Percentiles rank a stretch among this genome's conserved stretches.
Evolutionary conservation across 2,797 vertebrate species (phyloP).

Genomic region (Danio albolineatus): DNA sequence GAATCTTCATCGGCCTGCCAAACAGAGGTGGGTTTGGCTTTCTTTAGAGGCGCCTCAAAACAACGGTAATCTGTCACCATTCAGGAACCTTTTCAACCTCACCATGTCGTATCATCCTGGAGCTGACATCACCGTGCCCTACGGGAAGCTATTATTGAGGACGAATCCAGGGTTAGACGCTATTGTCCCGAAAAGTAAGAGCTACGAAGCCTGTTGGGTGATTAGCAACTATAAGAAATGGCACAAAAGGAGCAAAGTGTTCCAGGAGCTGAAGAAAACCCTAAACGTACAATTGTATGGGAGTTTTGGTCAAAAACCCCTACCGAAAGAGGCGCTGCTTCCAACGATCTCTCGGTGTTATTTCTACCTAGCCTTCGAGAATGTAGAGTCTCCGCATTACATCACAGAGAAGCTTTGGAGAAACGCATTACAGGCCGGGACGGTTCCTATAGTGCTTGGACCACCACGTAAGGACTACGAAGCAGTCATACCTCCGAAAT

Average conservation of each 20-base stretch:
- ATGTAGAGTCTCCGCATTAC: conserved; percentile 86
- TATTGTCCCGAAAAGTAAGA: conserved; percentile 74
- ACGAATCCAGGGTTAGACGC: conserved; percentile 2
- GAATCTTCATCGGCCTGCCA: conserved; percentile 61
- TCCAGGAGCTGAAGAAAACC: conserved; percentile 72
- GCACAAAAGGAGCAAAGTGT: conserved; percentile 81
- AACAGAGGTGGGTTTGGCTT: conserved; percentile 92
- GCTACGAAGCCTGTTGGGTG: conserved; percentile 85
- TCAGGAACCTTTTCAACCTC: conserved; percentile 86
- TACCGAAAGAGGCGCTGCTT: conserved; percentile 78
- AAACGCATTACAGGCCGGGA: conserved; percentile 82
- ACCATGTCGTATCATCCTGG: conserved; percentile 88
- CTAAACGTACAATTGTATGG: conserved; percentile 85
- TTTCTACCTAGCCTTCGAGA: conserved; percentile 96
- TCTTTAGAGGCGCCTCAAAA: conserved; percentile 85
- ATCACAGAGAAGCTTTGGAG: conserved; percentile 96
- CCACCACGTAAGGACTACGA: conserved; percentile 82
- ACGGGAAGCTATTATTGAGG: conserved; percentile 79
- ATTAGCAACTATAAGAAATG: conserved; percentile 83
- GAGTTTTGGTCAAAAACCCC: conserved; percentile 58
- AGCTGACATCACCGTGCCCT: conserved; percentile 87
- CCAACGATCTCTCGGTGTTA: conserved; percentile 83
- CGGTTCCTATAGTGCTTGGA: conserved; percentile 89
- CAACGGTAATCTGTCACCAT: conserved; percentile 68
- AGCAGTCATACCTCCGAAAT: conserved; percentile 79